These are phyloP conservation scores for Odontothrips loti DNA, from an alignment of 2,888 invertebrate species.

Conservation along the genomic window DNA sequence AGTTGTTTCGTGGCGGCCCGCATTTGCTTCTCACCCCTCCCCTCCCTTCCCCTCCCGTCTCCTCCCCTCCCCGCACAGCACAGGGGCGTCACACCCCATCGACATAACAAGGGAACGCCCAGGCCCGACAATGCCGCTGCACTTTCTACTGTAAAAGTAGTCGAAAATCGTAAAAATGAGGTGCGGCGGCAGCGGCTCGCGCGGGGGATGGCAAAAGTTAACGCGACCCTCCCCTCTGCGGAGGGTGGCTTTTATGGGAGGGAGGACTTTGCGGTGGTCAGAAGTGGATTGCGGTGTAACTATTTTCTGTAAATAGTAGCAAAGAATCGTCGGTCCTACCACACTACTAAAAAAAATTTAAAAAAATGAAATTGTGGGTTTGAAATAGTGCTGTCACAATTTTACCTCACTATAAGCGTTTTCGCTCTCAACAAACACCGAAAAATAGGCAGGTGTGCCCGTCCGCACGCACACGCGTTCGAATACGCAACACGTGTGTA, in stretches of 20 bases:
- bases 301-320: no score
- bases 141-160: neutral
- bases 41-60: no score
- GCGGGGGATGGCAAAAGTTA: neutral
- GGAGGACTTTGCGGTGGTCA: neutral
- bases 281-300: no score
- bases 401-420: neutral
- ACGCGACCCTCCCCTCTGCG: neutral
- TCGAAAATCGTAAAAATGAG: slow-evolving; percentile 12
- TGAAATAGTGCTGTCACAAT: no score
- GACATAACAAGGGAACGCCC: neutral
- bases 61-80: no score
- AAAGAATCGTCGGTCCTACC: neutral
- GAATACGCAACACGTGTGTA: neutral
- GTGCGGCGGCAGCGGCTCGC: no score
- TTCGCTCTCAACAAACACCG: no score
- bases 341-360: neutral
- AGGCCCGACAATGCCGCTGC: neutral
- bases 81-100: no score
- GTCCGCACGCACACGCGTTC: neutral
- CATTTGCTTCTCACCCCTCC: neutral
- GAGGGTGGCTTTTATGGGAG: neutral
- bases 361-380: neutral
- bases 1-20: no score
- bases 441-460: neutral